Base-by-base conservation (phyloP, 1,140 invertebrate genomes). In the Adoxophyes honmai region DNA sequence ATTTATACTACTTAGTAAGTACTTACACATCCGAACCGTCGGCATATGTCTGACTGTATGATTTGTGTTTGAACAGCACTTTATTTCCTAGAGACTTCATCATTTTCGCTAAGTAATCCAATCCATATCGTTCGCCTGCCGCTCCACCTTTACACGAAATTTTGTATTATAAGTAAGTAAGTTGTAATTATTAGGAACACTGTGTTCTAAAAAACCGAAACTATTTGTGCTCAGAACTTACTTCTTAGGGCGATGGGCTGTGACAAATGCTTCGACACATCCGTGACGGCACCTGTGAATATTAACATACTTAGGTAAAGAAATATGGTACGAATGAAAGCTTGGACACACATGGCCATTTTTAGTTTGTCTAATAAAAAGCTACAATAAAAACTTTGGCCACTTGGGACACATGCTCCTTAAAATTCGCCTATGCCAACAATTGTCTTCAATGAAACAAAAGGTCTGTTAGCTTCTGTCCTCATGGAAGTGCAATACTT, bases 31-130 rank as follows among this genome's bases (percentile, higher is more conserved):
- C 71, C 38, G 70, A 77, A 6, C 66, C 81, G 59, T 75, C 75
- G n/a, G 58, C 28, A 38, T 82, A 82, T 4, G 70, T 81, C 59
- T 84, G 75, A 3, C 67, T 68, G 58, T 69, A 81, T 5, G 68
- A 44, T 62, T 81, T 83, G 33, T 80, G 78, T 60, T 85, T 81
- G 55, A 59, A 83, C 7, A 85, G 65, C 7, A 65, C 64, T 65
- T 64, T 70, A 4, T 53, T 39, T 13, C 81, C 81, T 9, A 80
- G 33, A 15, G 81, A 72, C 34, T 73, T 73, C 28, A 71, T 72
- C 1, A 80, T 72, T 1, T 72, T 69, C 28, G 74, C 52, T 34
- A 83, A 67, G 42, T 78, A 83, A 14, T 75, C 74, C 16, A 80
- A 34, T 10, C 69, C 66, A 63, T 81, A 85, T 39, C 74, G 57